Base-by-base conservation (phyloP, 2,797 vertebrate species). In the Sebastes baramenuke region DNA sequence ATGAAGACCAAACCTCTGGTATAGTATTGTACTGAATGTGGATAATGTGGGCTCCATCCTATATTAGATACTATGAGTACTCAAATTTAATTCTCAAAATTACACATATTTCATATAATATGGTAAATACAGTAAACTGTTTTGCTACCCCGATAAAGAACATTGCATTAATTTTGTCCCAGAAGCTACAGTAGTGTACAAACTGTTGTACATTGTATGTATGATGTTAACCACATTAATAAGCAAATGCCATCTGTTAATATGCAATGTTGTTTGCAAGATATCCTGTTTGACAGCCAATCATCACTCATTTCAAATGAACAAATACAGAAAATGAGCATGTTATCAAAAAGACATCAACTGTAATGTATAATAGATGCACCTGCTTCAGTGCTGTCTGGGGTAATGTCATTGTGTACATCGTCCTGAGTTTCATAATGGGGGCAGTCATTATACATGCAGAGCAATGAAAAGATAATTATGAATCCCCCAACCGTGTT, bases 391-490 rank as follows among this genome's bases (percentile, higher is more conserved):
- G 70, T 54, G 80, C 78, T 32, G 84, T 88, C 86, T 81, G 80
- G 82, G 82, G 85, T 81, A 85, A 91, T 84, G 87, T 91, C 91
- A 92, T 89, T 88, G 89, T 92, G 90, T 90, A 90, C 85, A 87
- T 90, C 68, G 75, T 91, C 89, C 91, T 88, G 91, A 88, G 85
- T 91, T 92, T 90, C 87, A 94, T 92, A 94, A 95, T 90, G 92
- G 92, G 90, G 93, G 92, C 91, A 91, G 93, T 92, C 94, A 91
- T 94, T 94, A 93, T 93, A 93, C 92, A 94, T 84, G 90, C 91
- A 92, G 88, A 83, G 91, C 90, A 95, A 94, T 95, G 93, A 95
- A 94, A 95, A 94, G 89, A 95, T 94, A 94, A 95, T 94, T 95
- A 93, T 90, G 90, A 94, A 94, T 95, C 89, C 88, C 87, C 90